Base-by-base conservation (phyloP, 1,140 invertebrate species). In the Frieseomelitta varia region DNA sequence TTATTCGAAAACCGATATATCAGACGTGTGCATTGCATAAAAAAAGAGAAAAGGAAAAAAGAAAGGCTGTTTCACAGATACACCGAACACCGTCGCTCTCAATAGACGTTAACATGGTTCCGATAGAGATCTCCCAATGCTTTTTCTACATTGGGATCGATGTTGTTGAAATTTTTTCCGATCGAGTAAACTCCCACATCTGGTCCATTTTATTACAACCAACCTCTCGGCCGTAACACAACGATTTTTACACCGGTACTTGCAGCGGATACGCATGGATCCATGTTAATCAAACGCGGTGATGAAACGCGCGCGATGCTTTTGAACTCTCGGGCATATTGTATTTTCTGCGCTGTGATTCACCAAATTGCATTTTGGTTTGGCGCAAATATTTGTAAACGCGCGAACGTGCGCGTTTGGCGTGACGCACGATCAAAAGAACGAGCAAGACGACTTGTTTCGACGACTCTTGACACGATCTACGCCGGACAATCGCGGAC, bases 341-440 rank as follows among this genome's bases (percentile, higher is more conserved):
- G 51, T 15, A 14, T 47, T 47, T 76, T 34, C 11, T 27, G 1
- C 34, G 24, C n/a, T 30, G 24, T 77, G 73, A 82, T 55, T 77
- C 73, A 68, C 19, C 61, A 19, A 47, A 56, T 47, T 14, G 47
- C 39, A 17, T 30, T 81, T 72, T 81, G 67, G 27, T 47, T 30
- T 47, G 27, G 56, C 11, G 47, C 24, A n/a, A 75, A 55, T 75
- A 58, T 65, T 81, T 39, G 68, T 53, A 63, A 81, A 65, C 47
- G 79, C 47, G 79, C 51, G 56, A 53, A 17, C 14, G 2, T 14
- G 21, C 2, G 39, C 15, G 14, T 30, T 51, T 8, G 15, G 14
- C 65, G 10, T n/a, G n/a, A n/a, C n/a, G n/a, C n/a, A n/a, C 39
- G 27, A 53, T 55, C 21, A 6, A 61, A 61, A 17, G 39, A 12